Conservation (phyloP, 2,888 invertebrate species). For the Acheta domesticus region DNA sequence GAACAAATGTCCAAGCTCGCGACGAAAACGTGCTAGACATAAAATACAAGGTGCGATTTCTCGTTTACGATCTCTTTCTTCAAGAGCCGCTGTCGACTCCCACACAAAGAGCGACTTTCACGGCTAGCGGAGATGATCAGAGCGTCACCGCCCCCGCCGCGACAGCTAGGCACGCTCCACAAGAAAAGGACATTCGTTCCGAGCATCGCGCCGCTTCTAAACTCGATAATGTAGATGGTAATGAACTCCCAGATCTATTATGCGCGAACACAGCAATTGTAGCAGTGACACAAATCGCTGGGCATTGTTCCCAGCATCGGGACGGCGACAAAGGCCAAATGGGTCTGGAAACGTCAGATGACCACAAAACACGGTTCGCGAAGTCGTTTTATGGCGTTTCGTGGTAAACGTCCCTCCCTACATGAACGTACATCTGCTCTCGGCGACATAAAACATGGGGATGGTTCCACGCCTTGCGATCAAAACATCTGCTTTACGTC, state of each 20-base stretch:
- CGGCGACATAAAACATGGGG: neutral
- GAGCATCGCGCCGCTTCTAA: neutral
- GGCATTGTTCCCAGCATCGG: neutral
- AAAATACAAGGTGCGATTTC: no score
- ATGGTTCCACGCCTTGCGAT: neutral
- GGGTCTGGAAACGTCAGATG: neutral
- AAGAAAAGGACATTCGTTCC: neutral
- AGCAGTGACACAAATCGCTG: neutral
- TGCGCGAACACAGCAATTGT: neutral
- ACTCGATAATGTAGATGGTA: neutral
- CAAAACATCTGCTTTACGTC: constrained; percentile 8
- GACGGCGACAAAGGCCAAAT: neutral
- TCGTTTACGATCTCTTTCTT: no score
- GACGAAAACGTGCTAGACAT: no score
- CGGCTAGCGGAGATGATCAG: no score
- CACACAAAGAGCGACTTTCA: no score
- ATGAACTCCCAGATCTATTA: neutral
- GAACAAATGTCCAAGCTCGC: no score
- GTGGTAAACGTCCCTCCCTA: neutral
- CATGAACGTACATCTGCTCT: neutral
- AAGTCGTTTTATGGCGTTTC: neutral
- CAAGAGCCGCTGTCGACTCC: no score
- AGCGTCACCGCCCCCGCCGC: neutral
- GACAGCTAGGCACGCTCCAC: neutral
- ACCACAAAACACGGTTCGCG: neutral